phyloP scores from a whole-genome alignment of 1,140 invertebrate genomes.

The Drosophila tropicalis region DNA sequence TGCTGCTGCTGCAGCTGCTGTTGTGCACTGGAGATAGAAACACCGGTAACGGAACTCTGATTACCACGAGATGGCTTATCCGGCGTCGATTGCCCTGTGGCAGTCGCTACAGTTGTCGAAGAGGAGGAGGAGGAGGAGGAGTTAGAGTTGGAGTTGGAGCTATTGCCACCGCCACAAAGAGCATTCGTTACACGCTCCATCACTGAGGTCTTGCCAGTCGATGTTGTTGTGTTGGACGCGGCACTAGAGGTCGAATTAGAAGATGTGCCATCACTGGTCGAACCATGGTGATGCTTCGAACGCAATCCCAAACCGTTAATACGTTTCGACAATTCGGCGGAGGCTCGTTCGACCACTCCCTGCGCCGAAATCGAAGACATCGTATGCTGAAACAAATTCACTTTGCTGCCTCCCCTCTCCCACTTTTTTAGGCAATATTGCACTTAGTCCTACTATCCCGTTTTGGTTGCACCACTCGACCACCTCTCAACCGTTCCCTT shows the following conservation, averaged over 20 bases:
- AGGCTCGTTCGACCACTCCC: conserved; percentile 92
- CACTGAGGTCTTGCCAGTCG: conserved; percentile 86
- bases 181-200: conserved; percentile 94
- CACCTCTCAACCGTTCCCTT: background rate
- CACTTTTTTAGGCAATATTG: conserved; percentile 3
- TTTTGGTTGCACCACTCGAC: background rate
- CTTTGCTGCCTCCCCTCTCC: conserved; percentile 66
- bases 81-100: conserved; percentile 59
- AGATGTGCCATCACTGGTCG: conserved; percentile 46
- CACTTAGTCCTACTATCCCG: background rate
- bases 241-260: conserved; percentile 48
- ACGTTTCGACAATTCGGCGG: conserved; percentile 92
- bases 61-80: conserved; percentile 70
- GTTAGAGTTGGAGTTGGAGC: conserved; percentile 29
- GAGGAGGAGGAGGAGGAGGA: conserved; percentile 27
- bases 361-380: conserved; percentile 83
- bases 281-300: conserved; percentile 86
- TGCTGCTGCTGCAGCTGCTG: background rate
- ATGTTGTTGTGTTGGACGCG: conserved; percentile 35
- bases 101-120: conserved; percentile 23
- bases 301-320: conserved; percentile 93
- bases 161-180: conserved; percentile 87
- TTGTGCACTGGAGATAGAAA: conserved; percentile 33
- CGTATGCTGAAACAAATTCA: conserved; percentile 82
- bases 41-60: conserved; percentile 21